Base-by-base conservation (phyloP, 2,797 vertebrate genomes). In the Acridotheres tristis region DNA sequence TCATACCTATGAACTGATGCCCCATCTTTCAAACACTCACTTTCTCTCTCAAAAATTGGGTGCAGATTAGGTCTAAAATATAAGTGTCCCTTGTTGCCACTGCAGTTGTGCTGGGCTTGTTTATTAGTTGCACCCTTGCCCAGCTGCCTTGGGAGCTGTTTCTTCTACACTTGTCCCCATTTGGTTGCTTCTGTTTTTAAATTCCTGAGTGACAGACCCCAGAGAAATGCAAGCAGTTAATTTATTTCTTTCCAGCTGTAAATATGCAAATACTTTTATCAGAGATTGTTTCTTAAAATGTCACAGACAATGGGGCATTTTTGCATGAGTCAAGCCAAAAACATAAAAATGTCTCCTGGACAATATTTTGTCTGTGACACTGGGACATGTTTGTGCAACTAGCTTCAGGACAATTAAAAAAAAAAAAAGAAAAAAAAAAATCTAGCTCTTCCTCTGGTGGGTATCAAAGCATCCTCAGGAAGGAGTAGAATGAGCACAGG, bases 231-330 rank as follows among this genome's bases (percentile, higher is more conserved):
- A 81, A 80, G 43, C 3, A 0, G 18, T n/a, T 76, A 85, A 79
- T 81, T 82, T 45, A 26, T 90, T 92, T 94, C 50, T 89, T 76
- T 89, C 57, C 84, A 89, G 89, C 42, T 80, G 72, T 57, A 96
- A 93, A 88, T 65, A 54, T 80, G 76, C 0, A 2, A 93, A 80
- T 80, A 58, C 61, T 96, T 96, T 96, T 95, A 93, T 97, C 94
- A 85, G 68, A 85, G 61, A 89, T 89, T 68, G 57, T 75, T 90
- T 89, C 84, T 74, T 58, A 62, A 96, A 96, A 93, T 89, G 94
- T 93, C 92, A 93, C 61, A 80, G 81, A 89, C 89, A 91, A 92
- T 83, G 51, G 71, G 38, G 76, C 65, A 30, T 68, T 91, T 96
- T 88, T 80, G 69, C n/a, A 38, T 32, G 55, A 85, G 53, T 75